These are phyloP conservation scores for Beris chalybata DNA, from an alignment of 2,888 invertebrate species.

Conservation along the genomic window DNA sequence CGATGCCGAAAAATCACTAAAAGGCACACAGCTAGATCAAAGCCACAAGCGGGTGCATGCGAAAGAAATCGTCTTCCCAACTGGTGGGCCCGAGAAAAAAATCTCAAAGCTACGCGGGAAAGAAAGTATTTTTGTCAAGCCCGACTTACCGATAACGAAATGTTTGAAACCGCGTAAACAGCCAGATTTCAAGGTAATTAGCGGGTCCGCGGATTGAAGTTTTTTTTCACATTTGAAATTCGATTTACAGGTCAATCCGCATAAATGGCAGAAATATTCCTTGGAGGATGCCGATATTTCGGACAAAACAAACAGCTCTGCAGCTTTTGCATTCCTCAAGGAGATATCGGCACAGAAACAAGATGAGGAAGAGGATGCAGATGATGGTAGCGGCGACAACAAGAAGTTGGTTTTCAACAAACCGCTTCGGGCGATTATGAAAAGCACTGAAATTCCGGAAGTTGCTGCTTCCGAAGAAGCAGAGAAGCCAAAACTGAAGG, in stretches of 20 bases:
- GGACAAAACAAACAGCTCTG: constrained; percentile 73
- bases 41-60: constrained; percentile 44
- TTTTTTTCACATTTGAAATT: background rate
- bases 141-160: constrained; percentile 65
- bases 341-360: constrained; percentile 65
- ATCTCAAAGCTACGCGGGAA: constrained; percentile 51
- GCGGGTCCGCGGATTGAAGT: background rate
- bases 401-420: constrained; percentile 35
- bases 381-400: constrained; percentile 43
- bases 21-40: constrained; percentile 54
- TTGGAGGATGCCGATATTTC: constrained; percentile 83
- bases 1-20: constrained; percentile 63
- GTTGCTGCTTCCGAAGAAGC: constrained; percentile 45
- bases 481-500: constrained; percentile 61
- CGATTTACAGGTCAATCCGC: constrained; percentile 67
- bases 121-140: constrained; percentile 80
- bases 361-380: constrained; percentile 4
- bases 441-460: constrained; percentile 33
- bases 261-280: constrained; percentile 80
- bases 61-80: constrained; percentile 45
- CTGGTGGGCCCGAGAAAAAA: constrained; percentile 25
- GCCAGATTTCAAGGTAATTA: constrained; percentile 57
- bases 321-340: constrained; percentile 75
- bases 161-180: constrained; percentile 59
- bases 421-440: constrained; percentile 34